Conservation (phyloP, 2,113 vertebrate genomes). For the Poecile atricapillus region DNA sequence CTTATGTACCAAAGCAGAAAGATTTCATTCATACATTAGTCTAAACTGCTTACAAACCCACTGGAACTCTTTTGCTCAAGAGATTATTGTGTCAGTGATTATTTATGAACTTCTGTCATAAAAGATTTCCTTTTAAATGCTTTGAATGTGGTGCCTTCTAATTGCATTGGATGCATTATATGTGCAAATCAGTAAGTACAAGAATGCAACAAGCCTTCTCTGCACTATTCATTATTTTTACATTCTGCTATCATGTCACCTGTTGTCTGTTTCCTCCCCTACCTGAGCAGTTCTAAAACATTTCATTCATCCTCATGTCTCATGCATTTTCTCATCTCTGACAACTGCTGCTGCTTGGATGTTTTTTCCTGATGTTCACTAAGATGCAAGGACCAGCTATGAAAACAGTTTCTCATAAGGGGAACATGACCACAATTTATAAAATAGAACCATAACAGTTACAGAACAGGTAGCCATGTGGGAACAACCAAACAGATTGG, state of each 20-base stretch:
- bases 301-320: neutral
- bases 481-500: neutral
- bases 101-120: neutral
- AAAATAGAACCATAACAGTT: neutral
- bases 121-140: neutral
- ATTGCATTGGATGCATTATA: neutral
- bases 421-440: neutral
- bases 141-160: neutral
- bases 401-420: neutral
- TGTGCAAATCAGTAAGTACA: neutral
- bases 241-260: neutral
- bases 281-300: neutral
- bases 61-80: neutral
- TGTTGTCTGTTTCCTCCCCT: neutral
- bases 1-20: neutral
- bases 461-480: neutral
- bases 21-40: neutral
- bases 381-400: neutral
- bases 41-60: neutral
- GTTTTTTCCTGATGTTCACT: neutral
- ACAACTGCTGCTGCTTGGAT: neutral
- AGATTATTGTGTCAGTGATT: neutral
- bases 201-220: neutral
- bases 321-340: neutral
- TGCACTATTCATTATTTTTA: neutral